Base-by-base conservation (phyloP, 1,140 invertebrate genomes). In the Conus betulinus region DNA sequence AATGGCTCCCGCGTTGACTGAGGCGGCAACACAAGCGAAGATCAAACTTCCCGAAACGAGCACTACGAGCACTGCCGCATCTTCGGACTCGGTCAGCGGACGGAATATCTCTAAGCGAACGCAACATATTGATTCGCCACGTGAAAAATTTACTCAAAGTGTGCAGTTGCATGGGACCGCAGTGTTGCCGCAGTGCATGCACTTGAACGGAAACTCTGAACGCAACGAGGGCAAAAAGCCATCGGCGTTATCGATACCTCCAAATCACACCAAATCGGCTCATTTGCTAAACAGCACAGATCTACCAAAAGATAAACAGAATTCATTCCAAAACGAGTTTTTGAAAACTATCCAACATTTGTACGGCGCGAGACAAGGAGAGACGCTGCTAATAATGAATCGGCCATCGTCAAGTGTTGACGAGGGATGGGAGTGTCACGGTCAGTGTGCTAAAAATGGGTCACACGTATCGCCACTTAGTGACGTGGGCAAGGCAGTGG, bases 1-100 rank as follows among this genome's bases (percentile, higher is more conserved):
- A 87, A 94, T 94, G 94, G 94, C 94, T 89, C 94, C 94, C 82
- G 94, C 94, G 83, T 91, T 94, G 78, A 94, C 93, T 87, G 93
- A 94, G 90, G 92, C 93, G 89, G 91, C 92, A 81, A 91, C 91
- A 78, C 91, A 93, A 88, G 90, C 92, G 81, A 90, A 91, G 86
- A 92, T 93, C 83, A 93, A 92, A 87, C 89, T 94, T 76, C 90
- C 92, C 57, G 87, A 88, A 57, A 87, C 90, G 63, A 91, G 90
- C 25, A 90, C 91, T 74, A 87, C 90, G 57, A 91, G 90, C 23
- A 89, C 91, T 74, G 90, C 91, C 84, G 67, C 89, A 39, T 85
- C 87, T 15, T 85, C 88, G 27, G 88, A 90, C 74, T 76, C 82
- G 74, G 87, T 88, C 39, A 90, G 87, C 88, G 84, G 90, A 57